Evolutionary conservation across 2,888 invertebrate species (phyloP).

Genomic region (Heteromurus nitidus): DNA sequence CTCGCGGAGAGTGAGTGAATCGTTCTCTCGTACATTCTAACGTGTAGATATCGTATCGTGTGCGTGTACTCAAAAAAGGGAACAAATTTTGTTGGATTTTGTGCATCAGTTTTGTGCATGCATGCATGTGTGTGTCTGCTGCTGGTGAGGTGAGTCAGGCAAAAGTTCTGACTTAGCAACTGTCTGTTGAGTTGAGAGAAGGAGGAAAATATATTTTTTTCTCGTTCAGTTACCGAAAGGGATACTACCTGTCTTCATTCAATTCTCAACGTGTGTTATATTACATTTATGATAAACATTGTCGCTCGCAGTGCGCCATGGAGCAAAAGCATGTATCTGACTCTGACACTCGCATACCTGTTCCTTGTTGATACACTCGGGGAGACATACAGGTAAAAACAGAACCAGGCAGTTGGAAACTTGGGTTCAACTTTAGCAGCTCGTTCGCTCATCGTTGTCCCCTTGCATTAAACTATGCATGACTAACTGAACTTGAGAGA

Average conservation of each 20-base stretch:
- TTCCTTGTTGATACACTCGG: conserved; percentile 16
- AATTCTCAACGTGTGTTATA: conserved; percentile 36
- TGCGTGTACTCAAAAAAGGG: too few species aligned
- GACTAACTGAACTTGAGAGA: conserved; percentile 20
- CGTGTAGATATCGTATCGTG: too few species aligned
- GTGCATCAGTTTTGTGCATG: conserved; percentile 30
- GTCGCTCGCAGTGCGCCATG: too few species aligned
- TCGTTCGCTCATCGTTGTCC: not conserved
- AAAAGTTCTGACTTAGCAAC: not conserved
- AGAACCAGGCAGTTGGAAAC: conserved; percentile 22
- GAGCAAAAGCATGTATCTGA: not conserved
- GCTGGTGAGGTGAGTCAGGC: too few species aligned
- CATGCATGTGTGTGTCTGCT: not conserved
- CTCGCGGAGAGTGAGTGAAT: conserved; percentile 28
- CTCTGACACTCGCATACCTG: conserved; percentile 27
- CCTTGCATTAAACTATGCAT: conserved; percentile 23
- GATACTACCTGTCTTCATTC: conserved; percentile 55
- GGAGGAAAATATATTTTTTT: conserved; percentile 38
- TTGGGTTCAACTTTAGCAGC: conserved; percentile 6
- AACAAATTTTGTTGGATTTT: too few species aligned
- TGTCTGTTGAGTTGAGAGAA: not conserved
- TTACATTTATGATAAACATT: conserved; percentile 49
- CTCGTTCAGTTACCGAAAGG: not conserved
- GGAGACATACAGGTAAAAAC: not conserved
- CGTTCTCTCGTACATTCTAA: not conserved